These are phyloP conservation scores for Mythimna pallens DNA, from an alignment of 2,888 invertebrate species.

Conservation along the genomic window DNA sequence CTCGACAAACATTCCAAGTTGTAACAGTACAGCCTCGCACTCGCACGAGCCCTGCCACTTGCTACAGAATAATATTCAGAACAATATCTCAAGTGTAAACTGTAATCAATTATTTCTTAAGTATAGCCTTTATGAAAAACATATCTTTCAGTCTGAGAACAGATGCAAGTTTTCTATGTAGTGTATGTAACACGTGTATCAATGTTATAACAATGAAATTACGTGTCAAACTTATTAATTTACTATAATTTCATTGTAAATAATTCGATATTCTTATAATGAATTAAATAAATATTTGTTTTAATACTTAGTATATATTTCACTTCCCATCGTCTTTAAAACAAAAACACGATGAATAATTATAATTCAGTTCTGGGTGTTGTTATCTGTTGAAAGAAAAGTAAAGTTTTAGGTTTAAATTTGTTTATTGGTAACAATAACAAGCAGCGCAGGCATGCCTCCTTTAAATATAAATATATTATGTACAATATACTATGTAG, in stretches of 20 bases:
- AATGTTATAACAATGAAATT: conserved; percentile 89
- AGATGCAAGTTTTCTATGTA: conserved; percentile 90
- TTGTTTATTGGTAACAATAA: conserved; percentile 53
- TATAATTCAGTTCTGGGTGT: conserved; percentile 72
- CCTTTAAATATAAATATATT: conserved; percentile 34
- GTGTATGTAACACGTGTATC: conserved; percentile 87
- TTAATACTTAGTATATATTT: conserved; percentile 84
- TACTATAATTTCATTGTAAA: conserved; percentile 90
- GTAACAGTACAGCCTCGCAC: conserved; percentile 71
- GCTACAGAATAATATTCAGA: conserved; percentile 82
- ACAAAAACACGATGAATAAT: conserved; percentile 26
- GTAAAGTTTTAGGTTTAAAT: conserved; percentile 41
- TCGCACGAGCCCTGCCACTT: conserved; percentile 59
- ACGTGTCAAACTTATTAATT: conserved; percentile 83
- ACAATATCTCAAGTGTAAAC: conserved; percentile 85
- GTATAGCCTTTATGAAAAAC: conserved; percentile 87
- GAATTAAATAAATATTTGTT: conserved; percentile 90
- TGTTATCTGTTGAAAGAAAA: conserved; percentile 69
- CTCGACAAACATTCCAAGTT: conserved; percentile 88
- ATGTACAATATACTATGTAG: conserved; percentile 42
- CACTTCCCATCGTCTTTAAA: conserved; percentile 52
- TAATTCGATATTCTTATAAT: conserved; percentile 89
- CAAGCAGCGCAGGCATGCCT: conserved; percentile 53
- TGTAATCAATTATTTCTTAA: conserved; percentile 86
- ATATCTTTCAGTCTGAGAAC: conserved; percentile 88